phyloP scores from a whole-genome alignment of 2,797 vertebrate genomes.

The Rhinoraja longicauda region DNA sequence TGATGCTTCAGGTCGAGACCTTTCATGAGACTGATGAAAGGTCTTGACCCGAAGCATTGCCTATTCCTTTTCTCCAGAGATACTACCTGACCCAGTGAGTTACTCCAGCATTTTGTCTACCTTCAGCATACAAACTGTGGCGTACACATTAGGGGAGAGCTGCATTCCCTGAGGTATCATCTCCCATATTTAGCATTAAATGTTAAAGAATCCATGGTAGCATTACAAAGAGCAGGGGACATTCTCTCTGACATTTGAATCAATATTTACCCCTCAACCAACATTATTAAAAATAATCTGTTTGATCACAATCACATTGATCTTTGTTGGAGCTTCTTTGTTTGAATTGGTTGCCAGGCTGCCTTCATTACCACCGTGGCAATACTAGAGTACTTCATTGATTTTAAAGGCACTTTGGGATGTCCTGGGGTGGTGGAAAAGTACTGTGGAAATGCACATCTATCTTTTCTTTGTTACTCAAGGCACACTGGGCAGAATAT shows the following conservation, averaged over 20 bases:
- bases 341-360: not conserved
- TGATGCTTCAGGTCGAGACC: too few species aligned
- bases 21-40: too few species aligned
- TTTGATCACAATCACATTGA: not conserved
- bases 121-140: not conserved
- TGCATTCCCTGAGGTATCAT: not conserved
- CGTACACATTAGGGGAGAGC: not conserved
- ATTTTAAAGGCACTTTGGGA: not conserved
- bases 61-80: too few species aligned
- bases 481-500: not conserved
- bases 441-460: not conserved
- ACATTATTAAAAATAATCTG: not conserved
- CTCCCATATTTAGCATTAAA: not conserved
- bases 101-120: too few species aligned
- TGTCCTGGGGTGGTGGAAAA: not conserved
- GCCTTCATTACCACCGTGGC: not conserved
- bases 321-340: not conserved
- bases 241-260: not conserved
- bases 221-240: not conserved
- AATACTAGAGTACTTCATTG: not conserved
- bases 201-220: not conserved
- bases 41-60: too few species aligned
- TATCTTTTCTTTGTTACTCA: conserved; percentile 3
- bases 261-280: not conserved
- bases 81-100: too few species aligned